These are phyloP conservation scores for Gila orcuttii DNA, from an alignment of 2,113 vertebrate species.

Conservation along the genomic window DNA sequence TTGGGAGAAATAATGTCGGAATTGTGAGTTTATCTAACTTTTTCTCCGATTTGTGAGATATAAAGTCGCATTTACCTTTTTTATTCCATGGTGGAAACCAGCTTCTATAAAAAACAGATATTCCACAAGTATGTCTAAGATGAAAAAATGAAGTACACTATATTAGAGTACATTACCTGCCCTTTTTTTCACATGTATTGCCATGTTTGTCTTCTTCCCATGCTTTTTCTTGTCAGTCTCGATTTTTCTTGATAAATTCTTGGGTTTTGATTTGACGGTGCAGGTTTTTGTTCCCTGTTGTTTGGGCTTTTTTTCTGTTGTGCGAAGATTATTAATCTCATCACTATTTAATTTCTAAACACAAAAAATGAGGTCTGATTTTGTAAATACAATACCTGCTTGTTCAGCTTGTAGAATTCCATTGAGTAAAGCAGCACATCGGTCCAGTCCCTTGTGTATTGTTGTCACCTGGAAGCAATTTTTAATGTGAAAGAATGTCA, in stretches of 20 bases:
- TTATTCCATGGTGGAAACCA: too few relatives aligned
- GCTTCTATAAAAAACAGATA: too few relatives aligned
- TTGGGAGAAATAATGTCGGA: too few relatives aligned
- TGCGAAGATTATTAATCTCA: constrained; percentile 38
- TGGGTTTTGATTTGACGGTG: constrained; percentile 49
- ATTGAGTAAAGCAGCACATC: constrained; percentile 85
- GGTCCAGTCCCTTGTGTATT: constrained; percentile 81
- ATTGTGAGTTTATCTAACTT: too few relatives aligned
- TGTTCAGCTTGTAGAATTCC: constrained; percentile 81
- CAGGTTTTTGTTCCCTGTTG: constrained; percentile 52
- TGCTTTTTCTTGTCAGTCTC: constrained; percentile 71
- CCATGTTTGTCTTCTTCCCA: constrained; percentile 63
- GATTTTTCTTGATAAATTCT: constrained; percentile 37
- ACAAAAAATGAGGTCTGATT: constrained; percentile 47
- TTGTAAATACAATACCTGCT: constrained; percentile 68
- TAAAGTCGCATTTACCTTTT: too few relatives aligned
- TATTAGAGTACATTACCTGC: constrained; percentile 56
- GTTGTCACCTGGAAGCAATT: constrained; percentile 73
- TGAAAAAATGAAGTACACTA: background rate
- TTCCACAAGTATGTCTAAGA: background rate
- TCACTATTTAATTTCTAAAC: constrained; percentile 41
- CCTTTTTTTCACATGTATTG: constrained; percentile 6
- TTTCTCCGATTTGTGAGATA: too few relatives aligned
- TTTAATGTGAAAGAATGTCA: background rate
- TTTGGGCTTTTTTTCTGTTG: constrained; percentile 63